Conservation (phyloP, 2,113 vertebrate genomes). For the Cricetomys ansorgei region DNA sequence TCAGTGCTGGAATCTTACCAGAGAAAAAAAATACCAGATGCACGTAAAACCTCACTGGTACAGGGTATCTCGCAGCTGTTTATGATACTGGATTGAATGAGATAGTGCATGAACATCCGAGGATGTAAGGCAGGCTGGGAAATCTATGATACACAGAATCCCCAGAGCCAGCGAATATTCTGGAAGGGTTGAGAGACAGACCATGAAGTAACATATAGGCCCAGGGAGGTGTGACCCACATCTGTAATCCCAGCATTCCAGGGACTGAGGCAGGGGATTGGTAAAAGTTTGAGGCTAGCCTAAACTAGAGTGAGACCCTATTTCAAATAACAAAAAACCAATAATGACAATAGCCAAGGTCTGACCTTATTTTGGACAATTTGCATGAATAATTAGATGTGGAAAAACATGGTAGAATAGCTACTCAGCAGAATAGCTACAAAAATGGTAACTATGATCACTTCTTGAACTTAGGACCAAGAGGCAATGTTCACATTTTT, state of each 20-base stretch:
- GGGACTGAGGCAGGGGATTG: neutral
- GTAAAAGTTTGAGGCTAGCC: neutral
- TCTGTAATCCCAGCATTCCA: neutral
- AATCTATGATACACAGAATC: neutral
- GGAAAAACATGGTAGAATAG: neutral
- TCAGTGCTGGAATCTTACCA: neutral
- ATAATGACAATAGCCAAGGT: neutral
- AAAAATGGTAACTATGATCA: neutral
- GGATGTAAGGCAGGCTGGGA: neutral
- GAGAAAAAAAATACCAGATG: neutral
- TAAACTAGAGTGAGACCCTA: neutral
- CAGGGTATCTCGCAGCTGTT: neutral
- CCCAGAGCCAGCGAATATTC: neutral
- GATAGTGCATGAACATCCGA: neutral
- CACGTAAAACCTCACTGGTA: no score
- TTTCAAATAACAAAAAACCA: neutral
- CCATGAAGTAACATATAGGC: neutral
- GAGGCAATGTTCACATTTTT: neutral
- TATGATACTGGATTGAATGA: neutral
- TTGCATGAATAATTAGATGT: no score
- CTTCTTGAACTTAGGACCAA: neutral
- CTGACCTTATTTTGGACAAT: neutral
- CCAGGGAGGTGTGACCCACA: neutral
- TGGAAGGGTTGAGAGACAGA: neutral
- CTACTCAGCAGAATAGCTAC: neutral